Evolutionary conservation across 2,113 vertebrate species (phyloP).

Genomic region (Pelodiscus sinensis): DNA sequence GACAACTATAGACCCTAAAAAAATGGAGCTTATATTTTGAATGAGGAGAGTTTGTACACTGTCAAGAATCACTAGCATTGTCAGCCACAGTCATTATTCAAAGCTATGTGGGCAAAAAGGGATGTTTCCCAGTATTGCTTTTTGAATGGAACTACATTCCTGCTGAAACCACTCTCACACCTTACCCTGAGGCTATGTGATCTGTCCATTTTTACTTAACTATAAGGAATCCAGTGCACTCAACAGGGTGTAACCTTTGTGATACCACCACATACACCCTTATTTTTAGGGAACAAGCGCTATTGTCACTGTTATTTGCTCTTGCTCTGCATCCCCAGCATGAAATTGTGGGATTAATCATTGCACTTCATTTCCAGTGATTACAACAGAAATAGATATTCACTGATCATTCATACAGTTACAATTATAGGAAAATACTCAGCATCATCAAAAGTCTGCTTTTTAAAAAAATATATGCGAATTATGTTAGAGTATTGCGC

Average conservation of each 20-base stretch:
- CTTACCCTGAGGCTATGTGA: constrained; percentile 7
- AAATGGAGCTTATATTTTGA: neutral
- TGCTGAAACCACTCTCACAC: constrained; percentile 16
- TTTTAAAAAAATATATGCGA: neutral
- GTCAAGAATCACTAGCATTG: constrained; percentile 31
- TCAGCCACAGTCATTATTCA: neutral
- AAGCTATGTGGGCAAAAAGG: constrained; percentile 11
- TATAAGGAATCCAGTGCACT: constrained; percentile 53
- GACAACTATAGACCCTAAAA: neutral
- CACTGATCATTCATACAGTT: constrained; percentile 15
- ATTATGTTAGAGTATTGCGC: neutral
- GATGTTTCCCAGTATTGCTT: constrained; percentile 42
- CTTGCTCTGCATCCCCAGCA: constrained; percentile 45
- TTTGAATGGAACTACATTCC: constrained; percentile 22
- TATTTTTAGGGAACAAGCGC: constrained; percentile 61
- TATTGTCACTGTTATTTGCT: constrained; percentile 23
- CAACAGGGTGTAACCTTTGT: constrained; percentile 43
- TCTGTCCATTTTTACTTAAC: constrained; percentile 39
- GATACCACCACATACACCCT: constrained; percentile 39
- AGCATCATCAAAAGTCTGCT: constrained; percentile 10
- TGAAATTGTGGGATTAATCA: constrained; percentile 2
- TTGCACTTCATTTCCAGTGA: constrained; percentile 14
- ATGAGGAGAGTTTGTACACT: neutral
- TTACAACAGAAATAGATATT: constrained; percentile 18
- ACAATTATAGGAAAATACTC: neutral